These are phyloP conservation scores for Glaucopsyche alexis DNA, from an alignment of 2,888 invertebrate genomes.

Conservation along the genomic window DNA sequence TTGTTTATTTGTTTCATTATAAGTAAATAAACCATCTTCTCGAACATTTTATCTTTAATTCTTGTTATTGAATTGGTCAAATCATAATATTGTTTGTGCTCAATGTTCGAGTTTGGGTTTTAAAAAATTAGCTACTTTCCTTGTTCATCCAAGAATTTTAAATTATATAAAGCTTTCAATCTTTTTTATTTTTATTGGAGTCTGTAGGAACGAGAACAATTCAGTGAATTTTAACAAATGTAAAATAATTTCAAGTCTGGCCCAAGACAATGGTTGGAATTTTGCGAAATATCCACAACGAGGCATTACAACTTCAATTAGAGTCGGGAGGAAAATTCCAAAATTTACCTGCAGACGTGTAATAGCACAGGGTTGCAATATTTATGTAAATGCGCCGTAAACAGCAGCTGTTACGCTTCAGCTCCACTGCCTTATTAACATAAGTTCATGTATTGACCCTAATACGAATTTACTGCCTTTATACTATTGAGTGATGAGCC, in stretches of 20 bases:
- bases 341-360: slow-evolving; percentile 37
- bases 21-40: slow-evolving; percentile 1
- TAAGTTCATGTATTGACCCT: slow-evolving; percentile 35
- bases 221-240: neutral
- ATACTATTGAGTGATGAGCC: slow-evolving; percentile 18
- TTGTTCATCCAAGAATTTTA: neutral
- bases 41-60: neutral
- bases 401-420: slow-evolving; percentile 36
- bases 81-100: neutral
- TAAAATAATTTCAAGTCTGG: slow-evolving; percentile 12
- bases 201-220: neutral
- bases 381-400: slow-evolving; percentile 40
- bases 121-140: neutral
- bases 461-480: slow-evolving; percentile 26
- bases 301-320: slow-evolving; percentile 30
- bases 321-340: slow-evolving; percentile 25
- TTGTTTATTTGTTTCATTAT: slow-evolving; percentile 15
- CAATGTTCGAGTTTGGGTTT: neutral
- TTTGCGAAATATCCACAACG: slow-evolving; percentile 22
- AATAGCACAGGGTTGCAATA: slow-evolving; percentile 35
- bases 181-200: neutral
- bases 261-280: slow-evolving; percentile 13
- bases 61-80: neutral
- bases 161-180: neutral
- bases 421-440: slow-evolving; percentile 37